These are phyloP conservation scores for Oreochromis mossambicus DNA, from an alignment of 2,797 vertebrate genomes.

Conservation along the genomic window DNA sequence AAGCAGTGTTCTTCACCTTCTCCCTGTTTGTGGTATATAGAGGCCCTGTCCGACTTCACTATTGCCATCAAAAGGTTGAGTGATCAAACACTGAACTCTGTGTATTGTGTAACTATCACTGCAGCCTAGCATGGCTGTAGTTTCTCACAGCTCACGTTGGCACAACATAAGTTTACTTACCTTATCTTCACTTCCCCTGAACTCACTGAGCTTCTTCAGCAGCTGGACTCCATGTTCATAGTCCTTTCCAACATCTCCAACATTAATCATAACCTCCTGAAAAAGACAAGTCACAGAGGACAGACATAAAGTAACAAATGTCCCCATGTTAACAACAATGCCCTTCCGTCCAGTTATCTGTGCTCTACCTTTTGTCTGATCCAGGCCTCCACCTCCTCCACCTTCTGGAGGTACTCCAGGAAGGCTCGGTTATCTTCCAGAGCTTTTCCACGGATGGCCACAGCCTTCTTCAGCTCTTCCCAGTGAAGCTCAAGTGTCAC, in stretches of 20 bases:
- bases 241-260: slow-evolving; percentile 82
- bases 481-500: slow-evolving; percentile 74
- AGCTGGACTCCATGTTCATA: slow-evolving; percentile 86
- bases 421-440: slow-evolving; percentile 83
- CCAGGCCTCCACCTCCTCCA: slow-evolving; percentile 87
- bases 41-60: not conserved
- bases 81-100: not conserved
- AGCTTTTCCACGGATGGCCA: slow-evolving; percentile 76
- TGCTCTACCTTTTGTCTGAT: slow-evolving; percentile 84
- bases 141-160: not conserved
- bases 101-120: not conserved
- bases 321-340: not conserved
- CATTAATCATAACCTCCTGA: slow-evolving; percentile 86
- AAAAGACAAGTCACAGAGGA: not conserved
- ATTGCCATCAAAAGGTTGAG: not conserved
- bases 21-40: not conserved
- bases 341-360: not conserved
- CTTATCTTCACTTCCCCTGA: slow-evolving; percentile 75
- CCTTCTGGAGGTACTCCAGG: slow-evolving; percentile 87
- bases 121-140: not conserved
- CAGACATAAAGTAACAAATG: not conserved
- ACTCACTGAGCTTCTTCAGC: slow-evolving; percentile 78
- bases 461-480: slow-evolving; percentile 78
- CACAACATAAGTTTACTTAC: slow-evolving; percentile 65
- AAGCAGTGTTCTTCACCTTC: not conserved